Evolutionary conservation across 1,140 invertebrate species (phyloP).

Genomic region (fruit fly (Drosophila melanogaster)): DNA sequence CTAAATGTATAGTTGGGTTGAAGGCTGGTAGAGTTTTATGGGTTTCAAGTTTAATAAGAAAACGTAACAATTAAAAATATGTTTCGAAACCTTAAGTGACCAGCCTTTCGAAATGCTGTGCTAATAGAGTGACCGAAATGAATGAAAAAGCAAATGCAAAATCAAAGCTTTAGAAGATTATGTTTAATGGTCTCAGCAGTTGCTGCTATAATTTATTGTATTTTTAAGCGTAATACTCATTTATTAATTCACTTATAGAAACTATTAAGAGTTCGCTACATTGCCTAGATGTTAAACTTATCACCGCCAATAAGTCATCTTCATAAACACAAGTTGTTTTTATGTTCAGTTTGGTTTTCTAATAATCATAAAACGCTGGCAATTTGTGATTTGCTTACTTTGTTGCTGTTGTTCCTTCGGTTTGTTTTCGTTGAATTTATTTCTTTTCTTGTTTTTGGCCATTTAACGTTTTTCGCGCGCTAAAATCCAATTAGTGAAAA

Average conservation of each 20-base stretch:
- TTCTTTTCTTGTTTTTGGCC: constrained; percentile 3
- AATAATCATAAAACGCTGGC: constrained; percentile 52
- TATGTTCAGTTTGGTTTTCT: constrained; percentile 37
- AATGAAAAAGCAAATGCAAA: background rate
- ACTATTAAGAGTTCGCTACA: background rate
- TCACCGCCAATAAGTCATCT: constrained; percentile 30
- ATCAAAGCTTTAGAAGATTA: background rate
- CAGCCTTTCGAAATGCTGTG: background rate
- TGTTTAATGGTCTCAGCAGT: background rate
- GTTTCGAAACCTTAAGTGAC: too few species aligned
- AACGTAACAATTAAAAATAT: too few species aligned
- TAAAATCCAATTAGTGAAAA: constrained; percentile 78
- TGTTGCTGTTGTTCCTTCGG: constrained; percentile 10
- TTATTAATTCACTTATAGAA: background rate
- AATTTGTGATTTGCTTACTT: constrained; percentile 40
- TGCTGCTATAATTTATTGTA: background rate
- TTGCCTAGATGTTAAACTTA: background rate
- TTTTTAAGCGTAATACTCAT: background rate
- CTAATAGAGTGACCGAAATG: background rate
- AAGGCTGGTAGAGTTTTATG: too few species aligned
- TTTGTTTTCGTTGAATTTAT: constrained; percentile 34
- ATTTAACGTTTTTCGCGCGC: constrained; percentile 55
- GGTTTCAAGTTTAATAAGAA: too few species aligned
- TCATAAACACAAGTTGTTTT: constrained; percentile 37
- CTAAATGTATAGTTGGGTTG: background rate